phyloP scores from a whole-genome alignment of 1,140 invertebrate genomes.

The Leucophenga varia region DNA sequence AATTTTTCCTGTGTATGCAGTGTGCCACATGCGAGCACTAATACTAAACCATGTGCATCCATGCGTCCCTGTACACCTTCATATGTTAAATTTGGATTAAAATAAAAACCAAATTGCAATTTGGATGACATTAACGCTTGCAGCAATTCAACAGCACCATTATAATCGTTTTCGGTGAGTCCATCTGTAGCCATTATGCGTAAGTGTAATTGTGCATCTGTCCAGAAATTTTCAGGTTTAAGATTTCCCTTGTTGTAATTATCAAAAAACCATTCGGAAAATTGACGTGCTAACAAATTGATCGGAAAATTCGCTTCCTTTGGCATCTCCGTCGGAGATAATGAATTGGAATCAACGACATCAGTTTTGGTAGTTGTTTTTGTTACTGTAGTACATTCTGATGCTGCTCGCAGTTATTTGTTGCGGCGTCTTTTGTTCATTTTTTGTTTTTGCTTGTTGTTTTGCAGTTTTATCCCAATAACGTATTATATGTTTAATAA shows the following conservation, averaged over 20 bases:
- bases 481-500: conserved; percentile 54
- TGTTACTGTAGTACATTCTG: conserved; percentile 3
- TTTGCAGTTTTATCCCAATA: conserved; percentile 46
- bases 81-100: conserved; percentile 62
- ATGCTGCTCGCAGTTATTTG: not conserved
- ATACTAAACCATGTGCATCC: conserved; percentile 64
- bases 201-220: conserved; percentile 51
- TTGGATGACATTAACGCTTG: conserved; percentile 21
- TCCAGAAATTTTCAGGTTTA: conserved; percentile 62
- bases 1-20: conserved; percentile 60
- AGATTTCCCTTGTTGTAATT: conserved; percentile 60
- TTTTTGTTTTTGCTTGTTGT: not conserved
- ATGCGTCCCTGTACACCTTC: conserved; percentile 61
- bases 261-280: conserved; percentile 65
- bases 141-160: conserved; percentile 22
- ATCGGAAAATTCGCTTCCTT: conserved; percentile 36
- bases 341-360: too few species aligned
- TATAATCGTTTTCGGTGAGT: conserved; percentile 15
- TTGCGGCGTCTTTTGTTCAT: conserved; percentile 1
- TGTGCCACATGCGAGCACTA: conserved; percentile 64
- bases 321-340: too few species aligned
- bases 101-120: conserved; percentile 58
- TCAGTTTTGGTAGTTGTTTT: conserved; percentile 5
- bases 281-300: conserved; percentile 59
- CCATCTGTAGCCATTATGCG: conserved; percentile 29